phyloP scores from a whole-genome alignment of 1,140 invertebrate genomes.

The Musca domestica region DNA sequence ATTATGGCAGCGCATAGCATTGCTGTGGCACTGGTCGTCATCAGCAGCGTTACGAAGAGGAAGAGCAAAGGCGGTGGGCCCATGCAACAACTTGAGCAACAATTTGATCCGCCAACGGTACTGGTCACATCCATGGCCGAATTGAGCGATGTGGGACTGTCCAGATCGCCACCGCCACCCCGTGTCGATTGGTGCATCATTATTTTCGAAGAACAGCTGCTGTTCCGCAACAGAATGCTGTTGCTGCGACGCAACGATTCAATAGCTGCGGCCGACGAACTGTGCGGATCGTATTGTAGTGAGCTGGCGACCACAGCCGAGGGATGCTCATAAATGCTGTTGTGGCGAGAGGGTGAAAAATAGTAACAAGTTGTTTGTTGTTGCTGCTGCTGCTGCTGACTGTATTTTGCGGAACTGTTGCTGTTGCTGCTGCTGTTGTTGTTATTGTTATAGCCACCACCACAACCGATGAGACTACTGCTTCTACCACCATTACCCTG shows the following conservation, averaged over 20 bases:
- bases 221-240: slow-evolving; percentile 47
- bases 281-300: slow-evolving; percentile 44
- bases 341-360: slow-evolving; percentile 47
- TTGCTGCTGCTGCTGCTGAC: not conserved
- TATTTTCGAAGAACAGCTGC: slow-evolving; percentile 48
- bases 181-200: slow-evolving; percentile 41
- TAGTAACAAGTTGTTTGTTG: slow-evolving; percentile 48
- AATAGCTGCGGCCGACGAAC: slow-evolving; percentile 42
- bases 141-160: slow-evolving; percentile 43
- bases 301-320: slow-evolving; percentile 49
- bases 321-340: slow-evolving; percentile 53
- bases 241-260: slow-evolving; percentile 47
- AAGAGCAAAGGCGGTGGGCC: slow-evolving; percentile 50
- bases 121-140: slow-evolving; percentile 49
- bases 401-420: slow-evolving; percentile 7
- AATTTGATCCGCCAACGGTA: slow-evolving; percentile 35
- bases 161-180: slow-evolving; percentile 35
- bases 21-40: slow-evolving; percentile 67
- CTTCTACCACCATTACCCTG: slow-evolving; percentile 30
- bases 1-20: slow-evolving; percentile 78
- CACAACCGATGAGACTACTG: slow-evolving; percentile 26
- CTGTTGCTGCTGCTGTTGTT: slow-evolving; percentile 19
- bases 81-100: slow-evolving; percentile 48
- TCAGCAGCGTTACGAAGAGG: slow-evolving; percentile 48
- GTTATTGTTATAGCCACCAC: slow-evolving; percentile 6